Conservation (phyloP, 2,888 invertebrate genomes). For the Neria commutata region DNA sequence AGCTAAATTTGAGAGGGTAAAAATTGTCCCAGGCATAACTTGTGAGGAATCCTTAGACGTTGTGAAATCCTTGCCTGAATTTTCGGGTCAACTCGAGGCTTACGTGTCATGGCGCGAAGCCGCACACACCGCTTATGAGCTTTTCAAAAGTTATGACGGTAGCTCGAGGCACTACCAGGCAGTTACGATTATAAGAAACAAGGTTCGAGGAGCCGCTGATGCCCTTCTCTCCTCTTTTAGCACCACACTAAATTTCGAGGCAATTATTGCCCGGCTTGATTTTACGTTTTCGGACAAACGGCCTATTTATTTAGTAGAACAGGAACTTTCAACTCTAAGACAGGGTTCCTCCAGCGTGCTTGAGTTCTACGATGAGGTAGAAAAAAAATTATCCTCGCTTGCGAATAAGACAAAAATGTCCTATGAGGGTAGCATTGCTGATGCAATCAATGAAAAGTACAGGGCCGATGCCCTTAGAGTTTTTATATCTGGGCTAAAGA, state of each 20-base stretch:
- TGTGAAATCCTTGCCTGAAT: constrained; percentile 2
- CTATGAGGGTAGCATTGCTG: constrained; percentile 16
- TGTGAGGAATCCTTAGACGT: no score
- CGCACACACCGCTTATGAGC: constrained; percentile 11
- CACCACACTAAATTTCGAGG: no score
- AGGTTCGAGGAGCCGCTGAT: no score
- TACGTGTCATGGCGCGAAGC: constrained; percentile 14
- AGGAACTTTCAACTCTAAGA: no score
- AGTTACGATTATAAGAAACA: constrained; percentile 20
- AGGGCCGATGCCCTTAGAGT: constrained; percentile 26
- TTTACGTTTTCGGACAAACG: no score
- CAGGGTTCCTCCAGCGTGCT: no score
- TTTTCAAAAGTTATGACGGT: constrained; percentile 7
- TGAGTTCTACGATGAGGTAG: constrained; percentile 19
- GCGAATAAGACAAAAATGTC: constrained; percentile 24
- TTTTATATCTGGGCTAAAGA: constrained; percentile 22
- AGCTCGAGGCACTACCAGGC: constrained; percentile 22
- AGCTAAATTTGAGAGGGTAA: no score
- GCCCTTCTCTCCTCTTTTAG: no score
- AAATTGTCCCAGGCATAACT: no score
- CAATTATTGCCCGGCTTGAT: no score
- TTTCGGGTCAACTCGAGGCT: constrained; percentile 9
- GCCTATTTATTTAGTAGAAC: no score
- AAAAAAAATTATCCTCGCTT: constrained; percentile 18
- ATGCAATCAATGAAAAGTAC: constrained; percentile 25